Percentiles rank a stretch among this genome's conserved stretches.
phyloP scores from a whole-genome alignment of 2,888 invertebrate species.

The Frankliniella fusca region DNA sequence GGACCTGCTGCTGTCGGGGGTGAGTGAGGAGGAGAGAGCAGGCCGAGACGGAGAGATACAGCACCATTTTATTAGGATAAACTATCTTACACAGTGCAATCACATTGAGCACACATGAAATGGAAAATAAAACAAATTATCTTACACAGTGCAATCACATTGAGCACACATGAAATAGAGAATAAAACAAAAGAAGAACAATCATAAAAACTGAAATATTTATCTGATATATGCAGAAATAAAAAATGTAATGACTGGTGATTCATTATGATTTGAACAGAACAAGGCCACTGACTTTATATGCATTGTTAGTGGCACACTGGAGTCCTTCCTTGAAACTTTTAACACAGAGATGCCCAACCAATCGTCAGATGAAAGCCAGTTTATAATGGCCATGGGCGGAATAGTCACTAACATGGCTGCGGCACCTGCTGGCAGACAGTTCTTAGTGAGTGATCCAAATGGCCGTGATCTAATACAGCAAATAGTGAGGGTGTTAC shows the following conservation, averaged over 20 bases:
- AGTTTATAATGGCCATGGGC: slow-evolving; percentile 46
- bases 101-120: neutral
- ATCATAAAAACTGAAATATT: slow-evolving; percentile 22
- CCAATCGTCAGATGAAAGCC: slow-evolving; percentile 45
- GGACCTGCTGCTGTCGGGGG: slow-evolving; percentile 44
- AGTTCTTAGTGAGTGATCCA: slow-evolving; percentile 45
- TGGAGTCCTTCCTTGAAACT: slow-evolving; percentile 46
- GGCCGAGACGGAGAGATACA: neutral
- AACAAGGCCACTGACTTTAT: slow-evolving; percentile 45
- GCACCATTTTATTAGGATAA: neutral
- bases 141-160: neutral
- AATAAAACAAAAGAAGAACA: neutral
- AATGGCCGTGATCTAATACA: slow-evolving; percentile 45
- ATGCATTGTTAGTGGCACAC: slow-evolving; percentile 45
- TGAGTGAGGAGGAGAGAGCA: slow-evolving; percentile 37
- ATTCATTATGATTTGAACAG: slow-evolving; percentile 40
- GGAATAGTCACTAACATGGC: slow-evolving; percentile 48
- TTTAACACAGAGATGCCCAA: slow-evolving; percentile 44
- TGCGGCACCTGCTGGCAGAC: slow-evolving; percentile 45
- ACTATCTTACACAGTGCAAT: neutral
- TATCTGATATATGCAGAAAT: neutral
- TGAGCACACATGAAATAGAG: too few species aligned
- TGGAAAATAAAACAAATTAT: neutral
- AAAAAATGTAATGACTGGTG: neutral
- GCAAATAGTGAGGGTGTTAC: slow-evolving; percentile 44